Base-by-base conservation (phyloP, 1,140 invertebrate genomes). In the Olivierus martensii region DNA sequence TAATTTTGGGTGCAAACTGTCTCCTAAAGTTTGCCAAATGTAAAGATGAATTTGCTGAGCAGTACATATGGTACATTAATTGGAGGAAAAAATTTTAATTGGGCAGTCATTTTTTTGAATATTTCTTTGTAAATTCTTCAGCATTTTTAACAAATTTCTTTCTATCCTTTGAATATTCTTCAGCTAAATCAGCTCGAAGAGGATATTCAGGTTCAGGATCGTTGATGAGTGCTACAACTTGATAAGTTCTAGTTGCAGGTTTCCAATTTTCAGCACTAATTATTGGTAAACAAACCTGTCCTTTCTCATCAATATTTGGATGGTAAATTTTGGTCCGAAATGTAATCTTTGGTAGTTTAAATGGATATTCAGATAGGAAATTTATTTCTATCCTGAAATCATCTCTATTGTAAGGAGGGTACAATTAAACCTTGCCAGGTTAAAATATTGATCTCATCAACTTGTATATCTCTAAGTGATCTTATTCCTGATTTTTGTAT, bases 201-300 rank as follows among this genome's bases (percentile, higher is more conserved):
- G 94, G 93, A 78, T 98, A 94, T 64, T 97, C 94, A 3, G 93
- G 92, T 68, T 99, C 94, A 3, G 95, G 95, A 65, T 97, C 91
- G 70, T 96, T 92, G 18, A 99, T 90, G 65, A 98, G 76, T 28
- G 87, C 87, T 58, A 96, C 83, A 63, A 99, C 94, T 92, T 99
- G 93, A 72, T 96, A 93, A 59, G 92, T 95, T 77, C 93, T 94
- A 4, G 94, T 98, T 42, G 95, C 93, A 50, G 95, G 95, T 72
- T 99, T 99, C 95, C 95, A 99, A 72, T 97, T 94, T 69, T 98
- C 94, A 48, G 93, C 85, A 71, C 82, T 89, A 60, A 97, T 93
- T 48, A 98, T 97, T n/a, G 92, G 90, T n/a, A n/a, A n/a, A n/a
- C n/a, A n/a, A n/a, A n/a, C n/a, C n/a, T n/a, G n/a, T n/a, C n/a